phyloP scores from a whole-genome alignment of 2,113 vertebrate genomes.

The Nesogale talazaci region DNA sequence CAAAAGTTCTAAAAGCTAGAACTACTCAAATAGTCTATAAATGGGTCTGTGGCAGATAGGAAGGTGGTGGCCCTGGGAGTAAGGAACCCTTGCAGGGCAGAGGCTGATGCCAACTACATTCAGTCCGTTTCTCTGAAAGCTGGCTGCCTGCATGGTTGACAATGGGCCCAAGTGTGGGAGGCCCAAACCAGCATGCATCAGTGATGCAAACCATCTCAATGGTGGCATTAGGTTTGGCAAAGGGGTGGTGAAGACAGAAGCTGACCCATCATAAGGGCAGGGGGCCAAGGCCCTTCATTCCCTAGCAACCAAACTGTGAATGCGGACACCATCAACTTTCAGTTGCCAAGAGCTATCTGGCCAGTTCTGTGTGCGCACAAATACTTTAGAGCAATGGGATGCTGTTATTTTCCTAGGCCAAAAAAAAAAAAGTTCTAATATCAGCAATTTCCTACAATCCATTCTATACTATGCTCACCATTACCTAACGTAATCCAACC shows the following conservation, averaged over 20 bases:
- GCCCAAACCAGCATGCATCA: accelerated
- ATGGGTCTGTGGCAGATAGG: neutral
- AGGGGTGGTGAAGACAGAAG: no score
- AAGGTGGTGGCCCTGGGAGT: neutral
- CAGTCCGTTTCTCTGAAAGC: accelerated
- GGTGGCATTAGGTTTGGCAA: neutral
- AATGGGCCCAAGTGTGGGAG: accelerated
- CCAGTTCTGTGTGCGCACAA: neutral
- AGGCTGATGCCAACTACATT: neutral
- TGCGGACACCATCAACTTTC: accelerated
- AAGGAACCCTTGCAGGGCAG: neutral
- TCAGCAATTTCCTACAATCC: neutral
- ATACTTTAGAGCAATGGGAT: neutral
- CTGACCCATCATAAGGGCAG: accelerated
- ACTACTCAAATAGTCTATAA: neutral
- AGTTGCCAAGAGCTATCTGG: neutral
- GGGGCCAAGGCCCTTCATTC: no score
- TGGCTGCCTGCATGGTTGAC: accelerated
- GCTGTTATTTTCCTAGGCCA: neutral
- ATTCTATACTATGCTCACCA: neutral
- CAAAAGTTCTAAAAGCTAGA: conserved; percentile 21
- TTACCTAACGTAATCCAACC: neutral
- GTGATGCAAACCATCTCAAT: neutral
- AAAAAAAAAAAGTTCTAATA: neutral
- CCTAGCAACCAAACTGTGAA: no score